phyloP scores from a whole-genome alignment of 2,888 invertebrate species.

The Cheilosia impressa region DNA sequence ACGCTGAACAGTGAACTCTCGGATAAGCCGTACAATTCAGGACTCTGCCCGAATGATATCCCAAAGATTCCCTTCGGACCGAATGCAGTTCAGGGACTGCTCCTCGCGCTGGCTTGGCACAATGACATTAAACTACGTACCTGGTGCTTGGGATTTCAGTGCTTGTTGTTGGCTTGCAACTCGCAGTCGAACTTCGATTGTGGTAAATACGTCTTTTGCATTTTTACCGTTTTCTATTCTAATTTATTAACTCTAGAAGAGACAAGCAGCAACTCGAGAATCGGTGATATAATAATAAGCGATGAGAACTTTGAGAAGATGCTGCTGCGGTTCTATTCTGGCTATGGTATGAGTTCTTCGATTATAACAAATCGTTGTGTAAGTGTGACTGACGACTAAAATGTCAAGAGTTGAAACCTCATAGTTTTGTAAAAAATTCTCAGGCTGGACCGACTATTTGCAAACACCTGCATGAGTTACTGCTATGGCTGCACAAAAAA shows the following conservation, averaged over 20 bases:
- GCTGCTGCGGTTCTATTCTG: conserved; percentile 87
- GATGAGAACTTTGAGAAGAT: conserved; percentile 88
- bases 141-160: conserved; percentile 90
- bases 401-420: not conserved
- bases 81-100: conserved; percentile 87
- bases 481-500: conserved; percentile 88
- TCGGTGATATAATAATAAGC: conserved; percentile 86
- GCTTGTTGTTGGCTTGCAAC: conserved; percentile 88
- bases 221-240: conserved; percentile 89
- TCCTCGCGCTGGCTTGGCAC: conserved; percentile 87
- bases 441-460: conserved; percentile 91
- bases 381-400: conserved; percentile 70
- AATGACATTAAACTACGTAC: conserved; percentile 89
- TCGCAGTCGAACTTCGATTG: conserved; percentile 83
- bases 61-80: conserved; percentile 88
- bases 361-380: conserved; percentile 83
- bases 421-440: conserved; percentile 50
- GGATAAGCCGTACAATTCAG: conserved; percentile 83
- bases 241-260: conserved; percentile 86
- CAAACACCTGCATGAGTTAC: conserved; percentile 89
- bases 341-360: conserved; percentile 85
- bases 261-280: conserved; percentile 80
- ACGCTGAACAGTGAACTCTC: conserved; percentile 89
- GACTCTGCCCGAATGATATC: conserved; percentile 85
- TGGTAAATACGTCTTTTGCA: conserved; percentile 84